These are phyloP conservation scores for Rhyacophila evoluta DNA, from an alignment of 2,888 invertebrate genomes.

Conservation along the genomic window DNA sequence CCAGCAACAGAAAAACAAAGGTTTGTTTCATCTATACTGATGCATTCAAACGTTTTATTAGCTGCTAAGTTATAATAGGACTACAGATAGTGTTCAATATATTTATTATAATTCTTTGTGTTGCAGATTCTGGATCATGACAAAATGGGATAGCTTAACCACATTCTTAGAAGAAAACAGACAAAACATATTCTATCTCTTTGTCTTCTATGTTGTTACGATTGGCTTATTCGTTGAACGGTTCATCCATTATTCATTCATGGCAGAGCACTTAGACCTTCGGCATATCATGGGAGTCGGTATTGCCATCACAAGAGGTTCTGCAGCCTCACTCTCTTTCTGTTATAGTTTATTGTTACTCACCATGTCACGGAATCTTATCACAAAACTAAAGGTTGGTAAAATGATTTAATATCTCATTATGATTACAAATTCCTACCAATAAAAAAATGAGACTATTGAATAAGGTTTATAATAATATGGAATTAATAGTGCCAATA, in stretches of 20 bases:
- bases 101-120: too few relatives aligned
- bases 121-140: conserved; percentile 75
- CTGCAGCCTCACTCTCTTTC: conserved; percentile 94
- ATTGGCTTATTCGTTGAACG: conserved; percentile 94
- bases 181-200: conserved; percentile 95
- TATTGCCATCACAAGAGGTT: conserved; percentile 94
- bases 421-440: too few relatives aligned
- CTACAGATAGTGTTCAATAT: too few relatives aligned
- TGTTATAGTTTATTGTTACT: conserved; percentile 91
- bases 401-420: neutral
- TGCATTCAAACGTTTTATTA: too few relatives aligned
- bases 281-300: conserved; percentile 98
- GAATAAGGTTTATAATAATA: too few relatives aligned
- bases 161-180: conserved; percentile 96
- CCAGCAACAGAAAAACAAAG: conserved; percentile 78
- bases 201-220: conserved; percentile 94
- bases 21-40: conserved; percentile 56
- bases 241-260: conserved; percentile 96
- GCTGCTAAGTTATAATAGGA: too few relatives aligned
- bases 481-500: too few relatives aligned
- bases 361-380: conserved; percentile 92
- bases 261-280: conserved; percentile 95
- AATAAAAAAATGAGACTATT: too few relatives aligned
- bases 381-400: conserved; percentile 86
- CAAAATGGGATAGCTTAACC: conserved; percentile 88